These are phyloP conservation scores for Dryas iulia DNA, from an alignment of 1,140 invertebrate species.

Conservation along the genomic window DNA sequence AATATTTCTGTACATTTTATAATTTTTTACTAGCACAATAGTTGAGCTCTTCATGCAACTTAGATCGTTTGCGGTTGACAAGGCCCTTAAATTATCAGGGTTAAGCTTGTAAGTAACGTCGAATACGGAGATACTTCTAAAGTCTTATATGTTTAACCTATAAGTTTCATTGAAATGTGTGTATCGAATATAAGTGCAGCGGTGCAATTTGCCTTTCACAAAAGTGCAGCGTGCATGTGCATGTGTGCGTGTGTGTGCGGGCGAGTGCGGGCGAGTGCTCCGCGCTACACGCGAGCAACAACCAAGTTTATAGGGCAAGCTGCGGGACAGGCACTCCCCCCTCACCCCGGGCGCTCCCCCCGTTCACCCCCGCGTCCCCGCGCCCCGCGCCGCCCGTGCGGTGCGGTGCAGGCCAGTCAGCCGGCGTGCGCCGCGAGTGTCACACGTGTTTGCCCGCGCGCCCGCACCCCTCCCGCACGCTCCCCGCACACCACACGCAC, in stretches of 20 bases:
- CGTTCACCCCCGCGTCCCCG: slow-evolving; percentile 27
- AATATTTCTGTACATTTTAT: too few species aligned
- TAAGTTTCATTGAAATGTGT: not conserved
- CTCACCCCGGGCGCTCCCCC: slow-evolving; percentile 19
- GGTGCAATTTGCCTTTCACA: slow-evolving; percentile 61
- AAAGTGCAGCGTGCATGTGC: slow-evolving; percentile 42
- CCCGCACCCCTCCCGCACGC: slow-evolving; percentile 23
- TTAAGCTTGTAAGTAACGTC: too few species aligned
- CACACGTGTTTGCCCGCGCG: slow-evolving; percentile 11
- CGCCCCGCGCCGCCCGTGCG: not conserved
- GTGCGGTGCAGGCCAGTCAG: slow-evolving; percentile 49
- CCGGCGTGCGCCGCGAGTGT: slow-evolving; percentile 30
- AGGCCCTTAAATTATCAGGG: too few species aligned
- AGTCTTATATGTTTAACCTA: not conserved
- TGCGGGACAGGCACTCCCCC: slow-evolving; percentile 39
- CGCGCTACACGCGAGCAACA: slow-evolving; percentile 54
- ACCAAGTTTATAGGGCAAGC: slow-evolving; percentile 64
- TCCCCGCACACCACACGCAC: slow-evolving; percentile 35
- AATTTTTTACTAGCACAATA: too few species aligned
- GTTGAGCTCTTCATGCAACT: too few species aligned
- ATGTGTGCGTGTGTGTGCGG: too few species aligned
- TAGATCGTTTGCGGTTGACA: too few species aligned
- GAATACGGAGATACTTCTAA: not conserved
- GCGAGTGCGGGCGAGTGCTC: slow-evolving; percentile 46
- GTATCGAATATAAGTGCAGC: slow-evolving; percentile 11